Conservation (phyloP, 2,888 invertebrate species). For the Morpho helenor region DNA sequence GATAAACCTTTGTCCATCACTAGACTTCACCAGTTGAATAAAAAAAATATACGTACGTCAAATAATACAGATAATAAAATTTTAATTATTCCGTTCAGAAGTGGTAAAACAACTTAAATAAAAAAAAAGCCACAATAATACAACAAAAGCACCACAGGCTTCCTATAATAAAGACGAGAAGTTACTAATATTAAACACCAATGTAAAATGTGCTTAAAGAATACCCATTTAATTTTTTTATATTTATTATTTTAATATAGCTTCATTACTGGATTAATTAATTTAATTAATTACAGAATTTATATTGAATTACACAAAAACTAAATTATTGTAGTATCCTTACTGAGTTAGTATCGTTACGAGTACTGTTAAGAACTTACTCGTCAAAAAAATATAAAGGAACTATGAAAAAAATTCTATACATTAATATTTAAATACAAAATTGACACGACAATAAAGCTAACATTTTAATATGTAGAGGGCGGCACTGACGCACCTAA, state of each 20-base stretch:
- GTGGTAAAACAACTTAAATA: not conserved
- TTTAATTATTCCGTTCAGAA: not conserved
- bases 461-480: slow-evolving; percentile 12
- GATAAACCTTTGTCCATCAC: too few species aligned
- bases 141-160: slow-evolving; percentile 12
- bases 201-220: too few species aligned
- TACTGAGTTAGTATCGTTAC: too few species aligned
- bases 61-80: not conserved
- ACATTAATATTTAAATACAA: slow-evolving; percentile 26
- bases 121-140: slow-evolving; percentile 12
- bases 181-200: not conserved
- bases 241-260: too few species aligned
- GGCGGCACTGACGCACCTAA: slow-evolving; percentile 11
- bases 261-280: too few species aligned
- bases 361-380: not conserved
- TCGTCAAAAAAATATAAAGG: slow-evolving; percentile 12
- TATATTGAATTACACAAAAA: not conserved
- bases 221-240: too few species aligned
- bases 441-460: slow-evolving; percentile 29
- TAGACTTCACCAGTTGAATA: too few species aligned
- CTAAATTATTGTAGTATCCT: not conserved
- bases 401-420: slow-evolving; percentile 15
- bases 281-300: too few species aligned
- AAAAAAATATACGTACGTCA: too few species aligned
- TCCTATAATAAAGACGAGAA: not conserved